A percentile compares a stretch with the other conserved stretches of the same genome.
Evolutionary conservation across 2,113 vertebrate genomes (phyloP).

Genomic region (Petromus typicus): DNA sequence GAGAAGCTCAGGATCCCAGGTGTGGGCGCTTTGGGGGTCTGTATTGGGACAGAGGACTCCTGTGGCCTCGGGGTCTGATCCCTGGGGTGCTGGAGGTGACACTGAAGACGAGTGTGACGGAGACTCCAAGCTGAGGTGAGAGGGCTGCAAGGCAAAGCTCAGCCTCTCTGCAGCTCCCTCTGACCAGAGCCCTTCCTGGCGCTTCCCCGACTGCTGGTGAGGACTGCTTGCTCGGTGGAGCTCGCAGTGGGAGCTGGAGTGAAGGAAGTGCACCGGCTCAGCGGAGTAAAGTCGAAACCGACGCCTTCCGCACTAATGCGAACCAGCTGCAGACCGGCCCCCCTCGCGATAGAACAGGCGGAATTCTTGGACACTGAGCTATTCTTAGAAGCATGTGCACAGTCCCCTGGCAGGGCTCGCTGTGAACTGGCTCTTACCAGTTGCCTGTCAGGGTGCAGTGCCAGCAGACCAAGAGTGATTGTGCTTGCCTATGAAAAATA

Average conservation of each 20-base stretch:
- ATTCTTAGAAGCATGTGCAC: constrained; percentile 89
- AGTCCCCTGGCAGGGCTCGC: constrained; percentile 85
- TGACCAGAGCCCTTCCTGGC: constrained; percentile 27
- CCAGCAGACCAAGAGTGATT: constrained; percentile 87
- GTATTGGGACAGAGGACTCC: not conserved
- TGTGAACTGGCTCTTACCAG: constrained; percentile 87
- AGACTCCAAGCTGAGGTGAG: not conserved
- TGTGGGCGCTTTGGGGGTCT: not conserved
- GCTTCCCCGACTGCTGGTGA: constrained; percentile 30
- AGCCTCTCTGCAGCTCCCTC: not conserved
- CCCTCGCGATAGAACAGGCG: constrained; percentile 85
- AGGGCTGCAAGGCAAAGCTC: not conserved
- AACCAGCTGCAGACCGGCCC: constrained; percentile 87
- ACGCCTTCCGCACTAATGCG: constrained; percentile 84
- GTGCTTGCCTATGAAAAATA: constrained; percentile 87
- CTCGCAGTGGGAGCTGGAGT: constrained; percentile 80
- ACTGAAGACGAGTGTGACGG: not conserved
- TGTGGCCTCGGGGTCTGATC: not conserved
- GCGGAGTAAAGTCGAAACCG: constrained; percentile 85
- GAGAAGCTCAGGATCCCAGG: not conserved
- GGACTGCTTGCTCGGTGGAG: constrained; percentile 76
- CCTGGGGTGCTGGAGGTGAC: not conserved
- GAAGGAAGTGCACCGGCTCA: constrained; percentile 80
- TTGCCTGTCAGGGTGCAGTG: constrained; percentile 85
- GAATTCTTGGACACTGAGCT: constrained; percentile 91